These are phyloP conservation scores for Minunthozetes semirufus DNA, from an alignment of 2,888 invertebrate genomes.

Conservation along the genomic window DNA sequence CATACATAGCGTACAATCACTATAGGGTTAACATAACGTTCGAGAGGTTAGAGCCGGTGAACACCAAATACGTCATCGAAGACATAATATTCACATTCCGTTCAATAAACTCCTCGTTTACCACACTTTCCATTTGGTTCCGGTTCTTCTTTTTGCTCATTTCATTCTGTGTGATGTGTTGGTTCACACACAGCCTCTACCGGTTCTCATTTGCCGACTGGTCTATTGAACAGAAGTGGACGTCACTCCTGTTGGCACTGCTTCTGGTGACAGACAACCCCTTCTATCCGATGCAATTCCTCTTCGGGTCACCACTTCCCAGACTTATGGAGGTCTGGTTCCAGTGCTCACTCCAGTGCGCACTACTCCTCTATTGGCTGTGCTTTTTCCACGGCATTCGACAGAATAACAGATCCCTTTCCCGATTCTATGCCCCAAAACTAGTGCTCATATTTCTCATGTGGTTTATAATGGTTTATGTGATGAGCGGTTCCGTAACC, in stretches of 20 bases:
- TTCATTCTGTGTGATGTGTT: conserved; percentile 82
- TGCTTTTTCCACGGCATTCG: conserved; percentile 74
- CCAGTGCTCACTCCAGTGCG: conserved; percentile 80
- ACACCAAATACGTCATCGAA: conserved; percentile 58
- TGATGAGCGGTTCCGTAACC: conserved; percentile 83
- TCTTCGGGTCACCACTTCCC: conserved; percentile 80
- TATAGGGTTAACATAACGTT: conserved; percentile 36
- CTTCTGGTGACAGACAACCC: conserved; percentile 89
- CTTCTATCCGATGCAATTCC: conserved; percentile 79
- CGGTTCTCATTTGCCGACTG: conserved; percentile 83
- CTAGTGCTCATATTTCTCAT: conserved; percentile 73
- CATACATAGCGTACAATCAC: conserved; percentile 33
- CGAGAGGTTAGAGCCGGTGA: conserved; percentile 31
- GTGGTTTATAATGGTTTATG: conserved; percentile 75
- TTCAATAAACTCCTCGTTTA: conserved; percentile 73
- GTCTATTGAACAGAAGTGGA: conserved; percentile 98
- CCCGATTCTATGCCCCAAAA: conserved; percentile 86
- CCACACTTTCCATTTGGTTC: conserved; percentile 96
- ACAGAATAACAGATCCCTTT: conserved; percentile 76
- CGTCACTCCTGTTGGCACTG: conserved; percentile 75
- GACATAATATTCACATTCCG: conserved; percentile 38
- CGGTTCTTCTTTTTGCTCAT: conserved; percentile 82
- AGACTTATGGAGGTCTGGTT: conserved; percentile 84
- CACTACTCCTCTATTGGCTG: conserved; percentile 85
- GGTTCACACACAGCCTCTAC: conserved; percentile 81